A percentile compares a stretch with the other conserved stretches of the same genome.
phyloP scores from a whole-genome alignment of 1,140 invertebrate genomes.

The Temnothorax curvispinosus region DNA sequence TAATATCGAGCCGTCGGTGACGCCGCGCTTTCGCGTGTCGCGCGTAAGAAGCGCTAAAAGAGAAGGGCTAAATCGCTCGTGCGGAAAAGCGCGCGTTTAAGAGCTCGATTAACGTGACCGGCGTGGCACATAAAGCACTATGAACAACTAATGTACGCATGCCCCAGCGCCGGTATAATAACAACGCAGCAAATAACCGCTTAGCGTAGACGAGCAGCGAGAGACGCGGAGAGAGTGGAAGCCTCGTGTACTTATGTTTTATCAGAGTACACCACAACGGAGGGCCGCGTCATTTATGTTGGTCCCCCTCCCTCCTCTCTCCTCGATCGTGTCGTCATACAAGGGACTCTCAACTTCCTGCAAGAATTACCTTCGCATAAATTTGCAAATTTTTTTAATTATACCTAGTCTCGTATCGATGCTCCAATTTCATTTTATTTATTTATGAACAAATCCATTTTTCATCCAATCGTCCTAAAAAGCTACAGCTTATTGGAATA shows the following conservation, averaged over 20 bases:
- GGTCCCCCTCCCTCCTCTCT: constrained; percentile 36
- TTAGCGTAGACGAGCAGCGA: constrained; percentile 70
- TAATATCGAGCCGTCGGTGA: constrained; percentile 9
- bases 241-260: constrained; percentile 62
- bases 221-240: constrained; percentile 48
- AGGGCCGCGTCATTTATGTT: constrained; percentile 37
- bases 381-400: neutral
- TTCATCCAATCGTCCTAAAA: neutral
- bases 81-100: constrained; percentile 64
- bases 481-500: neutral
- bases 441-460: neutral
- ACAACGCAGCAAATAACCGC: constrained; percentile 69
- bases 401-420: too few relatives aligned
- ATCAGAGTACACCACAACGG: constrained; percentile 50
- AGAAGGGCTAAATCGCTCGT: constrained; percentile 55
- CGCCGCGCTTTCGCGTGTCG: constrained; percentile 13
- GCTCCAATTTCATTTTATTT: neutral
- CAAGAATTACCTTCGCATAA: constrained; percentile 12
- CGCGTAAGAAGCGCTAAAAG: constrained; percentile 3
- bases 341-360: constrained; percentile 26
- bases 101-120: constrained; percentile 68
- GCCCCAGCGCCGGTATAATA: constrained; percentile 48
- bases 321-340: constrained; percentile 15
- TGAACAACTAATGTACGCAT: constrained; percentile 55
- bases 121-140: constrained; percentile 58